A percentile compares a stretch with the other conserved stretches of the same genome.
These are phyloP conservation scores for Lamprotornis superbus DNA, from an alignment of 2,113 vertebrate genomes.

Conservation along the genomic window DNA sequence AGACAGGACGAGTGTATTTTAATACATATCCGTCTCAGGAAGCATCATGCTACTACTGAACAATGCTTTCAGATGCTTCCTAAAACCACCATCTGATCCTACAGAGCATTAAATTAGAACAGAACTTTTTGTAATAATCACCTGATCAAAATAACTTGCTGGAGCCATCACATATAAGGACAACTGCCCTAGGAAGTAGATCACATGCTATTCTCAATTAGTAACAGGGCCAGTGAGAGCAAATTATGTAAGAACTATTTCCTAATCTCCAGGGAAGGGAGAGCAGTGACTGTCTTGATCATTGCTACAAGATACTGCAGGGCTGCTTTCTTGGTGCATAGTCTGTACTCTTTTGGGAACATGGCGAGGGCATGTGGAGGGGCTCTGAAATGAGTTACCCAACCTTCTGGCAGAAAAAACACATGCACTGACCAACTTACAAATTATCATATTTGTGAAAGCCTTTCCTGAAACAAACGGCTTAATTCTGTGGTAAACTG, in stretches of 20 bases:
- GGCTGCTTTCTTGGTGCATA: background rate
- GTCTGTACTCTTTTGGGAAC: background rate
- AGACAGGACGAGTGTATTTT: background rate
- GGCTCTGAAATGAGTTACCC: background rate
- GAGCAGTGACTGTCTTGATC: background rate
- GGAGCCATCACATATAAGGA: background rate
- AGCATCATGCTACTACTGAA: background rate
- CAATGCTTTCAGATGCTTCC: background rate
- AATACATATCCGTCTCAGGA: background rate
- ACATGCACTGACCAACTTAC: accelerated
- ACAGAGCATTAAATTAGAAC: conserved; percentile 22
- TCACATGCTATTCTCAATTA: conserved; percentile 19
- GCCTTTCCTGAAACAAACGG: background rate
- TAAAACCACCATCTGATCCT: conserved; percentile 13
- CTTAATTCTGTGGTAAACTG: background rate
- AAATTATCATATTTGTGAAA: accelerated
- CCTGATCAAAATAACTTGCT: conserved; percentile 35
- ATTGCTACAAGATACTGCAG: background rate
- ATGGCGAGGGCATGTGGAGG: accelerated
- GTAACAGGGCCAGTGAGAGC: background rate
- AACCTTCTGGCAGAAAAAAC: background rate
- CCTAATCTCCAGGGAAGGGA: background rate
- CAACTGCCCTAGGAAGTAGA: background rate
- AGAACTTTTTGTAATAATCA: conserved; percentile 10
- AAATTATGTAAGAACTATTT: conserved; percentile 19